These are phyloP conservation scores for Spisula solida DNA, from an alignment of 2,888 invertebrate genomes.

Conservation along the genomic window DNA sequence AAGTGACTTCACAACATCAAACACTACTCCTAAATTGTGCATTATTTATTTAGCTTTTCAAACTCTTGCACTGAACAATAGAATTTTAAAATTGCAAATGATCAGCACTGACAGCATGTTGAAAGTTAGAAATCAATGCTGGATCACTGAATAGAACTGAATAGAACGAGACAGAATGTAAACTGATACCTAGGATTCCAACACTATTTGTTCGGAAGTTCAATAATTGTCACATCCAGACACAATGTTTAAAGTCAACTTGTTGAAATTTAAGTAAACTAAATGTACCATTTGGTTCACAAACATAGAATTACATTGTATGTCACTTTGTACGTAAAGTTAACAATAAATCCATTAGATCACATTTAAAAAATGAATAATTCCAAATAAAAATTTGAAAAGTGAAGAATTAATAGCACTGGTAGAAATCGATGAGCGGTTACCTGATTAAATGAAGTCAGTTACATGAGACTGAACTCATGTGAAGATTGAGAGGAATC, in stretches of 20 bases:
- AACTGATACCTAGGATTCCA: not conserved
- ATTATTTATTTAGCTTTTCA: slow-evolving; percentile 5
- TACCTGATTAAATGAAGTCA: too few relatives aligned
- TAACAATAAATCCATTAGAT: too few relatives aligned
- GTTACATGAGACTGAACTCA: too few relatives aligned
- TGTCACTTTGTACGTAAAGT: too few relatives aligned
- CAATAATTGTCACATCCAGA: not conserved
- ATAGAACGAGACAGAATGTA: not conserved
- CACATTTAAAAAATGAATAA: too few relatives aligned
- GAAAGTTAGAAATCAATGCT: not conserved
- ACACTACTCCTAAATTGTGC: not conserved
- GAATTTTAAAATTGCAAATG: not conserved
- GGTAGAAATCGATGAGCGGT: too few relatives aligned
- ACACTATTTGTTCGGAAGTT: not conserved
- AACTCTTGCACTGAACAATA: not conserved
- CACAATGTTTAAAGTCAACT: not conserved
- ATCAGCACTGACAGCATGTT: not conserved
- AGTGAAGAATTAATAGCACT: too few relatives aligned
- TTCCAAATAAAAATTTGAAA: too few relatives aligned
- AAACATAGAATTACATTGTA: not conserved
- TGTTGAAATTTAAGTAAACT: not conserved
- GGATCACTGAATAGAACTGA: not conserved
- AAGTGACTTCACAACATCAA: not conserved
- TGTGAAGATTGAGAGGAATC: too few relatives aligned
- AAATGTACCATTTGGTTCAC: not conserved